These are phyloP conservation scores for Gouania willdenowi DNA, from an alignment of 2,797 vertebrate genomes.

Conservation along the genomic window DNA sequence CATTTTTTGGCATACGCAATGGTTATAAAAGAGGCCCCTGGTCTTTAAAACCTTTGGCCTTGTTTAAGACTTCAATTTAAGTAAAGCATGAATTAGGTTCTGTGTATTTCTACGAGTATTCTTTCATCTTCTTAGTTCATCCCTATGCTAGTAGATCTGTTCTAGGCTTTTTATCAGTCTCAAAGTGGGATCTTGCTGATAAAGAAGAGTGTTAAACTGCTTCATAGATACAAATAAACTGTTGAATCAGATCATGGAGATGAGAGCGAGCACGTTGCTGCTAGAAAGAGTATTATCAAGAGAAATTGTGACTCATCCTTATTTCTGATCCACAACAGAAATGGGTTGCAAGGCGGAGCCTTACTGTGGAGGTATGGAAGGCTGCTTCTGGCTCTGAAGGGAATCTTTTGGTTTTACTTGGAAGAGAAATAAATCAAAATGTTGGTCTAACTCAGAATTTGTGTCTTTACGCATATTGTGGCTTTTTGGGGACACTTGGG, in stretches of 20 bases:
- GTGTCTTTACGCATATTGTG: constrained; percentile 21
- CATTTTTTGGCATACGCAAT: too few species aligned
- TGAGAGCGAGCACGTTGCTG: constrained; percentile 28
- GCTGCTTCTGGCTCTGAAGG: constrained; percentile 25
- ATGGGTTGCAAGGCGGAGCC: constrained; percentile 26
- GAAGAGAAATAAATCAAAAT: too few species aligned
- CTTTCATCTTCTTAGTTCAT: too few species aligned
- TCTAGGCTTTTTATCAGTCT: too few species aligned
- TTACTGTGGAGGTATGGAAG: constrained; percentile 22
- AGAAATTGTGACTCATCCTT: constrained; percentile 54
- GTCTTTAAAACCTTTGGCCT: too few species aligned
- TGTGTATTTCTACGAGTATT: too few species aligned
- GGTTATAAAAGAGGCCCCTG: too few species aligned
- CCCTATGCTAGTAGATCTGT: too few species aligned
- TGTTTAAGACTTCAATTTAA: too few species aligned
- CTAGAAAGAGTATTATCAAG: constrained; percentile 28
- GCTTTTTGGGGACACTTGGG: constrained; percentile 46
- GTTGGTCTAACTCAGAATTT: constrained; percentile 18
- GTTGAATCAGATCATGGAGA: constrained; percentile 23
- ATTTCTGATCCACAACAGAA: constrained; percentile 59
- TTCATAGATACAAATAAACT: constrained; percentile 26
- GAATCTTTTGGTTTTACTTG: constrained; percentile 32
- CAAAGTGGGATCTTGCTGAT: constrained; percentile 34
- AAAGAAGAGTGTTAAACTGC: constrained; percentile 18
- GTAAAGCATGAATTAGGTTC: too few species aligned